phyloP scores from a whole-genome alignment of 53 echinoderm and acorn worm genomes.

The Stichopus horrens region DNA sequence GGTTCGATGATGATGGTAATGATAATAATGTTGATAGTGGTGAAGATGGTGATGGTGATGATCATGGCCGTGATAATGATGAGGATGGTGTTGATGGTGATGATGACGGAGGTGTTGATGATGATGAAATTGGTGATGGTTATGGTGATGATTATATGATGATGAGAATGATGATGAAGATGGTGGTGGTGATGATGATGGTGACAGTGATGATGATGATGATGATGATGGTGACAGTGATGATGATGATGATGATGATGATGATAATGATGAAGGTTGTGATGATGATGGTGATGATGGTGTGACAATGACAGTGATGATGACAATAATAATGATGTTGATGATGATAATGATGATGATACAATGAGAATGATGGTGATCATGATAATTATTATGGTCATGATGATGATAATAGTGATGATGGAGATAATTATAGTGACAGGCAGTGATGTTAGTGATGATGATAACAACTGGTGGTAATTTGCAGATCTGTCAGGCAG shows the following conservation, averaged over 20 bases:
- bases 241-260: slow-evolving; percentile 13
- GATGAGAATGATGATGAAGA: background rate
- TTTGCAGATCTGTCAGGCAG: background rate
- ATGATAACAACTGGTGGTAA: background rate
- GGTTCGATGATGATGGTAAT: background rate
- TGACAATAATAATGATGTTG: background rate
- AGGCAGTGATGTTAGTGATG: background rate
- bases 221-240: background rate
- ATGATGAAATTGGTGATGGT: background rate
- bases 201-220: background rate
- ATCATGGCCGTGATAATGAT: slow-evolving; percentile 14
- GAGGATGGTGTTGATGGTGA: background rate
- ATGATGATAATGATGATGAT: background rate
- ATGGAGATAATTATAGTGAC: background rate
- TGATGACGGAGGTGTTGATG: slow-evolving; percentile 9
- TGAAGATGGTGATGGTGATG: slow-evolving; percentile 30
- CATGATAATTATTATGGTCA: background rate
- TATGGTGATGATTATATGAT: background rate
- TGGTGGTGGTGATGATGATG: background rate
- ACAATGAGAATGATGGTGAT: background rate
- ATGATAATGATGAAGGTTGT: background rate
- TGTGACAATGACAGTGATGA: background rate
- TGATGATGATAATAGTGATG: background rate
- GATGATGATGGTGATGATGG: background rate
- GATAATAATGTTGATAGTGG: slow-evolving; percentile 8